Evolutionary conservation across 1,140 invertebrate species (phyloP), one percentile per base, ranked within the genome.

Genomic region (Ectropis grisescens): DNA sequence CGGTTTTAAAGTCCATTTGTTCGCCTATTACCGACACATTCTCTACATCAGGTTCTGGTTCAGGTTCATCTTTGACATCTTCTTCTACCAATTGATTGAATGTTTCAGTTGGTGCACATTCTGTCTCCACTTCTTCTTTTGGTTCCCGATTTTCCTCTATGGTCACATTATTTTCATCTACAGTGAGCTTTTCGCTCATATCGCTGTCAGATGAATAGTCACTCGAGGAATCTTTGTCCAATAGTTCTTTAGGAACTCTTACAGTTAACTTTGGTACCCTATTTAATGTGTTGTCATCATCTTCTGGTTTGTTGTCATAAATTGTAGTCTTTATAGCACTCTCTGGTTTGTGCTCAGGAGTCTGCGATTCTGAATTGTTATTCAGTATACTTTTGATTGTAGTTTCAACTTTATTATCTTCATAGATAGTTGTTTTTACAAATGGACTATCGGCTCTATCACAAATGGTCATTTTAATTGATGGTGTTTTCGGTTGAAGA

Each of bases 121-220:
- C 16, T 12, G 14, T 14, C 19, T 24, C 6, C 34, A 24, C 6
- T 25, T 43, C 28, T n/a, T 45, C 27, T 24, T 31, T 31, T 35
- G 29, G 11, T 37, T 47, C 33, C 31, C 53, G 15, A 10, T 26
- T 31, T 44, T 57, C 32, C 33, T 61, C 56, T 26, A 39, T 41
- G 13, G 36, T 52, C 34, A 33, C 42, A 29, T 52, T 55, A 33
- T 59, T 45, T 31, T 67, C 64, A 57, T 75, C 83, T 55, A 84
- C 71, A 23, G 79, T 84, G 28, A 84, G 49, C 52, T 86, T 87
- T 27, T 86, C 85, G 72, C 85, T 86, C 34, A 78, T 75, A 67
- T 86, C 85, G 75, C 85, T 87, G 38, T 84, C 83, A 39, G 72
- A 83, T 39, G 82, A 81, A 39, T 81, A 72, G 47, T 83, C 82